These are phyloP conservation scores for Rhinoptilus africanus DNA, from an alignment of 2,113 vertebrate genomes.

Conservation along the genomic window DNA sequence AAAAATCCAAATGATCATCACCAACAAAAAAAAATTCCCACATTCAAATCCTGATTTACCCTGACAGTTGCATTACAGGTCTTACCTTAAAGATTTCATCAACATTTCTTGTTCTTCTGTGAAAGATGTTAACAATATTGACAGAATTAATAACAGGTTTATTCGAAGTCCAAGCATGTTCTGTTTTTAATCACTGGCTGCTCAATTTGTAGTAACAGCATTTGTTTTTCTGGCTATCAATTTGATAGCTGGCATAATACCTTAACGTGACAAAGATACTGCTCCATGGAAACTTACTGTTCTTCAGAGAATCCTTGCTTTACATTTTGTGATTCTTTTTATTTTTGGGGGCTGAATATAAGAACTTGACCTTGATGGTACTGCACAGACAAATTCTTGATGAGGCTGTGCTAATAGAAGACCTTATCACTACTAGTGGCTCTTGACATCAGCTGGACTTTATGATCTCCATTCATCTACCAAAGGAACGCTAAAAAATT, in stretches of 20 bases:
- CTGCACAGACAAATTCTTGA: not conserved
- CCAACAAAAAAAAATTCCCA: not conserved
- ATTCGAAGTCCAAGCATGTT: not conserved
- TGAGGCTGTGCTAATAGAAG: not conserved
- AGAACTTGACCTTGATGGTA: not conserved
- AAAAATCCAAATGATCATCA: not conserved
- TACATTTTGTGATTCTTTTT: not conserved
- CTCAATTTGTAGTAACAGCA: not conserved
- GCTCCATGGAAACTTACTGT: not conserved
- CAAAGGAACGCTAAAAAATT: not conserved
- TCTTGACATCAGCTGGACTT: not conserved
- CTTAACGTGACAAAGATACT: not conserved
- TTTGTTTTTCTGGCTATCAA: not conserved
- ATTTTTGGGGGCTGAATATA: not conserved
- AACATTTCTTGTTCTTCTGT: slow-evolving; percentile 26
- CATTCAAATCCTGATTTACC: slow-evolving; percentile 1
- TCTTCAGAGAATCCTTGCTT: not conserved
- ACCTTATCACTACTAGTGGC: not conserved
- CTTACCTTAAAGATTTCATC: slow-evolving; percentile 55
- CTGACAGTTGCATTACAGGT: not conserved
- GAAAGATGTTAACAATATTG: not conserved
- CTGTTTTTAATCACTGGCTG: not conserved
- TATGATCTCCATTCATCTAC: not conserved
- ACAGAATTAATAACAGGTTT: not conserved
- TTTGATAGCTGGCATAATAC: not conserved